Evolutionary conservation across 2,113 vertebrate genomes (phyloP).

Genomic region (Sakesphorus luctuosus): DNA sequence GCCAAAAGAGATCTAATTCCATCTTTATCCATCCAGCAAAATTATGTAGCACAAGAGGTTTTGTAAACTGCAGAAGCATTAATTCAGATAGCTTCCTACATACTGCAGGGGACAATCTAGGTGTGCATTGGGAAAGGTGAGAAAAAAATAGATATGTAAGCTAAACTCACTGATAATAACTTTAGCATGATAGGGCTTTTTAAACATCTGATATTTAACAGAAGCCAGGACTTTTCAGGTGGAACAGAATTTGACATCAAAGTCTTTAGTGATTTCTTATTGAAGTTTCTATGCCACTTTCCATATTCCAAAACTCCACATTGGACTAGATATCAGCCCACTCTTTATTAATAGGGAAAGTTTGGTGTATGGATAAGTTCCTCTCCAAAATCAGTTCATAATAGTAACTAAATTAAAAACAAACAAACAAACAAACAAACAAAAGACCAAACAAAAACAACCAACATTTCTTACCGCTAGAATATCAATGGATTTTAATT

Average conservation of each 20-base stretch:
- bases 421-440: too few species aligned
- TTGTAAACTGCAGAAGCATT: slow-evolving; percentile 40
- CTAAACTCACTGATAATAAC: neutral
- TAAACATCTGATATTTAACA: neutral
- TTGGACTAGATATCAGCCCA: neutral
- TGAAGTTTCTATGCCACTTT: neutral
- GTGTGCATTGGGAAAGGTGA: neutral
- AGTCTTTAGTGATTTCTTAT: neutral
- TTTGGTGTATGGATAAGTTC: neutral
- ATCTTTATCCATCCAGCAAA: slow-evolving; percentile 46
- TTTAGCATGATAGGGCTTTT: neutral
- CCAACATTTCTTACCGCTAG: neutral
- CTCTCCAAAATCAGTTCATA: neutral
- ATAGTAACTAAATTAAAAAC: neutral
- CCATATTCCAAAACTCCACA: neutral
- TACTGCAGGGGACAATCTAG: slow-evolving; percentile 3
- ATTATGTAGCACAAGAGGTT: slow-evolving; percentile 33
- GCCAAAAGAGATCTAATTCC: slow-evolving; percentile 51
- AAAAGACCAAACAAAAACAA: too few species aligned
- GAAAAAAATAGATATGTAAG: neutral
- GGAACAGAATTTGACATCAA: neutral
- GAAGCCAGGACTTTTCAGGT: neutral
- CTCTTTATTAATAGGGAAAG: neutral
- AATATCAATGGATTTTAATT: neutral
- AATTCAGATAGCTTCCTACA: slow-evolving; percentile 45